Conservation (phyloP, 2,888 invertebrate genomes). For the Cataglyphis albicans region DNA sequence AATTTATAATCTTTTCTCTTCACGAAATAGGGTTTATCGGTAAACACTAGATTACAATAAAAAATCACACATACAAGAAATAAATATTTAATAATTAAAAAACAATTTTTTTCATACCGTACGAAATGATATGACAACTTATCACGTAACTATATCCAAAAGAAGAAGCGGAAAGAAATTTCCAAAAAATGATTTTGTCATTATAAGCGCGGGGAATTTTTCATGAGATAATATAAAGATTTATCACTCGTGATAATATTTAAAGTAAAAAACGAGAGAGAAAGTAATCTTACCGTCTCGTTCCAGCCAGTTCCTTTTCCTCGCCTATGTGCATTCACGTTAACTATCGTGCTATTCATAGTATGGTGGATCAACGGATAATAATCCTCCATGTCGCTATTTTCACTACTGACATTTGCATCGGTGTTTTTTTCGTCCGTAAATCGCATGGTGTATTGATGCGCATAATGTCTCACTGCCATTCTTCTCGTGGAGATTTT, state of each 20-base stretch:
- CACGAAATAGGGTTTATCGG: neutral
- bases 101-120: neutral
- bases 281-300: conserved; percentile 36
- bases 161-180: neutral
- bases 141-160: neutral
- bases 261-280: neutral
- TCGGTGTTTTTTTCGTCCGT: conserved; percentile 34
- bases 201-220: neutral
- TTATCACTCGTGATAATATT: neutral
- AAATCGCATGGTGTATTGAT: conserved; percentile 40
- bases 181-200: neutral
- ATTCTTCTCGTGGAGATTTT: conserved; percentile 8
- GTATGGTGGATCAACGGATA: conserved; percentile 29
- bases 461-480: conserved; percentile 50
- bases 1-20: neutral
- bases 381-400: conserved; percentile 44
- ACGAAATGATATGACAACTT: neutral
- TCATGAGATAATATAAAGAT: neutral
- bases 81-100: neutral
- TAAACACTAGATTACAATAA: neutral
- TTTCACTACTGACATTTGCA: conserved; percentile 50
- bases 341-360: neutral
- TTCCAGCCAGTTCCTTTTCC: neutral
- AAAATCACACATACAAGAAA: neutral
- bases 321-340: conserved; percentile 1